Percentiles rank a stretch among this genome's conserved stretches.
Evolutionary conservation across 2,113 vertebrate species (phyloP).

Genomic region (Chaetorhynchus papuensis): DNA sequence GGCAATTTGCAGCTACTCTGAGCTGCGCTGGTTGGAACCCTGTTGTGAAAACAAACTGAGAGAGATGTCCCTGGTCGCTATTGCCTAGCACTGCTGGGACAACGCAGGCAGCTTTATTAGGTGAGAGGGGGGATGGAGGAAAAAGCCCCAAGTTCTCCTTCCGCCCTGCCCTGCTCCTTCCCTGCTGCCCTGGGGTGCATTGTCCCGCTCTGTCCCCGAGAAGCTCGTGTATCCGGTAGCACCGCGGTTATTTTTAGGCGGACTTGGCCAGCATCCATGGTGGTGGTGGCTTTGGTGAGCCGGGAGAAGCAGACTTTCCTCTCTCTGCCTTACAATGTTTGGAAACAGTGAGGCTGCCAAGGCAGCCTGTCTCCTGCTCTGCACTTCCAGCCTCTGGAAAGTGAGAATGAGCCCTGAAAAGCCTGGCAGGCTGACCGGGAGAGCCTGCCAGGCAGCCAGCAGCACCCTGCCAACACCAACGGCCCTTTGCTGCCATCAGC

Average conservation of each 20-base stretch:
- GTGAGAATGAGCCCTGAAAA: constrained; percentile 42
- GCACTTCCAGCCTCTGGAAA: constrained; percentile 57
- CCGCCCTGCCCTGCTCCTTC: accelerated
- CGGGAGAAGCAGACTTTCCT: constrained; percentile 50
- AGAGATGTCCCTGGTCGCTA: not conserved
- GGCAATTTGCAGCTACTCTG: not conserved
- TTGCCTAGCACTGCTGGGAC: not conserved
- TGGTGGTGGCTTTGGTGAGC: constrained; percentile 50
- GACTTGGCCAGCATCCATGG: constrained; percentile 5
- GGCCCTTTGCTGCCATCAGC: not conserved
- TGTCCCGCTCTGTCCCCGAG: not conserved
- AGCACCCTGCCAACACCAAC: constrained; percentile 27
- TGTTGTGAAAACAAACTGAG: constrained; percentile 2
- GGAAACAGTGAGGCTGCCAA: constrained; percentile 68
- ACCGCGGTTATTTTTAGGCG: constrained; percentile 23
- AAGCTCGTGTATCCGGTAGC: constrained; percentile 24
- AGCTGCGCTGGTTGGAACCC: not conserved
- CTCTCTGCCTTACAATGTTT: constrained; percentile 58
- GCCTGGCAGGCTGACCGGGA: not conserved
- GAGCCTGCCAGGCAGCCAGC: constrained; percentile 30
- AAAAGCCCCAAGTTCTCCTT: not conserved
- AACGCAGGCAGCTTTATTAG: not conserved
- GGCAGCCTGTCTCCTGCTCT: constrained; percentile 42
- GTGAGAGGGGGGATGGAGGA: not conserved
- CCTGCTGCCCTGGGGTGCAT: not conserved